phyloP scores from a whole-genome alignment of 2,113 vertebrate genomes.

The Odobenus rosmarus region DNA sequence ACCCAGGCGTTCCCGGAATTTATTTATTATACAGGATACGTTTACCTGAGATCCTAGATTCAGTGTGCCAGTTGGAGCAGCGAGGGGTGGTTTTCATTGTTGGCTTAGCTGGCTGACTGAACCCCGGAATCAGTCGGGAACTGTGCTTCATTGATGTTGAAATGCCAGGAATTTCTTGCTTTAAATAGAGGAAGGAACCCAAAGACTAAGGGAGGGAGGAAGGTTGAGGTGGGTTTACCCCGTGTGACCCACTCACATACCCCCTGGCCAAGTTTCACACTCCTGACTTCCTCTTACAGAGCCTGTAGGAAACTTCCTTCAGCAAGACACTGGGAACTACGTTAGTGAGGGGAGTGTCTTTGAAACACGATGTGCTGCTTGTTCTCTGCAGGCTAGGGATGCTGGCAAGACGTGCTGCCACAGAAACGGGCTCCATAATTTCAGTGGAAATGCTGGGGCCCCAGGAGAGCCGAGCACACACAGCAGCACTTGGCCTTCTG shows the following conservation, averaged over 20 bases:
- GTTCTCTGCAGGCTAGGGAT: background rate
- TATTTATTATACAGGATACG: background rate
- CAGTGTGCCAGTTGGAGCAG: background rate
- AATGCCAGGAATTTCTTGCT: background rate
- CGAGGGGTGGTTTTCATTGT: background rate
- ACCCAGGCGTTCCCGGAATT: background rate
- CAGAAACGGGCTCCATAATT: background rate
- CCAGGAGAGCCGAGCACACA: background rate
- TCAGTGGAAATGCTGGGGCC: background rate
- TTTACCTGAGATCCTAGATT: background rate
- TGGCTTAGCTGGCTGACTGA: background rate
- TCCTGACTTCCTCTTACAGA: background rate
- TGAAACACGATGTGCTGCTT: background rate
- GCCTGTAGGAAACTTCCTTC: background rate
- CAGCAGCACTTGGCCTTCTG: background rate
- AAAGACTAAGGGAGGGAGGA: background rate
- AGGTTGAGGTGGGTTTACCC: background rate
- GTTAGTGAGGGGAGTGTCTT: background rate
- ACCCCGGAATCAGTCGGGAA: background rate
- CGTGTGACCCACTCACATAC: background rate
- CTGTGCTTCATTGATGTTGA: background rate
- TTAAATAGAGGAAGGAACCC: background rate
- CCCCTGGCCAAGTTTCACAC: background rate
- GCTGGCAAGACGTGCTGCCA: background rate
- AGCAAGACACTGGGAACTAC: background rate